phyloP scores from a whole-genome alignment of 2,113 vertebrate species.

The Arenaria interpres region DNA sequence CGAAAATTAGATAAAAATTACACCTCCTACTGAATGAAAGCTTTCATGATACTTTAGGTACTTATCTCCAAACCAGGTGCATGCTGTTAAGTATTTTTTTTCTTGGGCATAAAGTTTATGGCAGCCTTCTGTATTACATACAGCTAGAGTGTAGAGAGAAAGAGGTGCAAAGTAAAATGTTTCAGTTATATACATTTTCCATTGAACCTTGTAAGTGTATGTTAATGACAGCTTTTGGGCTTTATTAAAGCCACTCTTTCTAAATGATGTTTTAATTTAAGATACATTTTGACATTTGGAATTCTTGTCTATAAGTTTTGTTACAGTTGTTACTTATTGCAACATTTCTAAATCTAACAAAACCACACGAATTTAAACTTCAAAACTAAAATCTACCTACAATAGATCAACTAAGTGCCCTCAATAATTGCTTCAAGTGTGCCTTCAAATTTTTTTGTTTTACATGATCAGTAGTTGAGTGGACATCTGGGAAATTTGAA shows the following conservation, averaged over 20 bases:
- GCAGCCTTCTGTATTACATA: neutral
- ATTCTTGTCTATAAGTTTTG: neutral
- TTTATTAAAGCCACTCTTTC: neutral
- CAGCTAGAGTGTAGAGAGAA: neutral
- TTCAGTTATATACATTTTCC: neutral
- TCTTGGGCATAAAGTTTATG: neutral
- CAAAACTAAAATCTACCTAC: neutral
- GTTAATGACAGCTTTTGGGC: neutral
- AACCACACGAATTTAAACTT: neutral
- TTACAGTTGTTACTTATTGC: neutral
- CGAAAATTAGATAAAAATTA: neutral
- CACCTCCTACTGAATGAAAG: neutral
- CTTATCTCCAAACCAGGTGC: neutral
- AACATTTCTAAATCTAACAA: neutral
- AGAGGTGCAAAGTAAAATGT: neutral
- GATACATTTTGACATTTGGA: neutral
- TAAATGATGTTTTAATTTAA: neutral
- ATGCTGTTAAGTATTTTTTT: neutral
- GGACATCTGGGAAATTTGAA: neutral
- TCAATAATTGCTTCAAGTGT: neutral
- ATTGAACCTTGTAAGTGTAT: neutral
- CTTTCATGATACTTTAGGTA: neutral
- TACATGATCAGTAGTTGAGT: rapidly evolving
- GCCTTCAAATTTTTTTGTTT: neutral
- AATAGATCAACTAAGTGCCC: neutral